A percentile compares a stretch with the other conserved stretches of the same genome.
Evolutionary conservation across 2,113 vertebrate species (phyloP).

Genomic region (Sminthopsis crassicaudata): DNA sequence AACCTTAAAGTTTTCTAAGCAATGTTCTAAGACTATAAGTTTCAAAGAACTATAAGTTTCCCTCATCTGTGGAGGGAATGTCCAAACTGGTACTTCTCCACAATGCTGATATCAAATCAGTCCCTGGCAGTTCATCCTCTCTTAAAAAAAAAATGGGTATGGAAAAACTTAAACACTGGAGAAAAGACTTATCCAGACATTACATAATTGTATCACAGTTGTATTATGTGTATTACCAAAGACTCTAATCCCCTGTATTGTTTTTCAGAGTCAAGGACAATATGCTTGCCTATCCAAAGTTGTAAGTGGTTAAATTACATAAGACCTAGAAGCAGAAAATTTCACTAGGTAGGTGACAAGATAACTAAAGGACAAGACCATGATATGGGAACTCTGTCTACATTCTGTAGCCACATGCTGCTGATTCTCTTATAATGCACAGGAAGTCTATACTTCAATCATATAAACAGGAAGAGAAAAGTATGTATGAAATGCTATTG

Average conservation of each 20-base stretch:
- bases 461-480: background rate
- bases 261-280: background rate
- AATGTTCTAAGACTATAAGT: background rate
- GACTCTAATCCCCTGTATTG: background rate
- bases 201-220: background rate
- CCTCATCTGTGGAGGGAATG: background rate
- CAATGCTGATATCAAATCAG: background rate
- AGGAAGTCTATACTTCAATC: background rate
- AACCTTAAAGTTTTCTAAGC: background rate
- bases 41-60: too few relatives aligned
- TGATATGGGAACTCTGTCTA: background rate
- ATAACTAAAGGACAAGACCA: background rate
- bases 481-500: background rate
- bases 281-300: background rate
- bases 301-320: background rate
- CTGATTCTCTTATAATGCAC: background rate
- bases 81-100: background rate
- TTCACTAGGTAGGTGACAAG: background rate
- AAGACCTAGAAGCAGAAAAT: background rate
- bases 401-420: background rate
- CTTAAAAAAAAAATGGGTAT: background rate
- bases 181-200: background rate
- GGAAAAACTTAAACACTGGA: background rate
- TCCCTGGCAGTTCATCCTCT: background rate
- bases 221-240: background rate